Evolutionary conservation across 2,113 vertebrate species (phyloP).

Genomic region (Oplegnathus fasciatus): DNA sequence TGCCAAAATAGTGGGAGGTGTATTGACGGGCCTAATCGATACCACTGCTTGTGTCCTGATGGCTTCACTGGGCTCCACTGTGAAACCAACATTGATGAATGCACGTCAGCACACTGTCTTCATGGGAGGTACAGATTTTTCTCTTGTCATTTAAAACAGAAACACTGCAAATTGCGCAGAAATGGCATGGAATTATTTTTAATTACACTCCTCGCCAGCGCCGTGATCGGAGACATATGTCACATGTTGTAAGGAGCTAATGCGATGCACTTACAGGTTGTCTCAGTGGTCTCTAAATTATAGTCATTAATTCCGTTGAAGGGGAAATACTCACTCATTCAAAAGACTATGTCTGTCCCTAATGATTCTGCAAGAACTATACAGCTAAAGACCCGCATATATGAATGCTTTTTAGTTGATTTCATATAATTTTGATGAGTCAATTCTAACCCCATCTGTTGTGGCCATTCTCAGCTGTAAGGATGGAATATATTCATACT

Average conservation of each 20-base stretch:
- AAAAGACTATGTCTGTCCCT: slow-evolving; percentile 22
- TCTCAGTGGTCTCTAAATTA: slow-evolving; percentile 79
- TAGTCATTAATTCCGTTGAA: slow-evolving; percentile 80
- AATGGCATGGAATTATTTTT: slow-evolving; percentile 79
- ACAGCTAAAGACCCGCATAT: background rate
- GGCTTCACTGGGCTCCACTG: slow-evolving; percentile 85
- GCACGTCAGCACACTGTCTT: slow-evolving; percentile 87
- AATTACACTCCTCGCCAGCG: slow-evolving; percentile 76
- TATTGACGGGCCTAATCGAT: slow-evolving; percentile 81
- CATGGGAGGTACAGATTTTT: slow-evolving; percentile 85
- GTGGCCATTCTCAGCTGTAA: slow-evolving; percentile 84
- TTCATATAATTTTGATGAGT: slow-evolving; percentile 21
- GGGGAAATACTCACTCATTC: slow-evolving; percentile 75
- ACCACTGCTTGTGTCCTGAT: slow-evolving; percentile 82
- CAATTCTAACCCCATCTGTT: slow-evolving; percentile 39
- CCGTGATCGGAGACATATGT: slow-evolving; percentile 68
- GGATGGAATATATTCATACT: slow-evolving; percentile 82
- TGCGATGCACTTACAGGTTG: slow-evolving; percentile 77
- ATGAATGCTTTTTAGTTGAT: slow-evolving; percentile 17
- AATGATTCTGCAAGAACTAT: slow-evolving; percentile 15
- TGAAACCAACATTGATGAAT: slow-evolving; percentile 86
- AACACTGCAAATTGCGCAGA: slow-evolving; percentile 48
- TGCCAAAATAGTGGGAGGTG: slow-evolving; percentile 86
- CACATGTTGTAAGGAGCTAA: slow-evolving; percentile 76
- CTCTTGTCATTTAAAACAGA: slow-evolving; percentile 44